Evolutionary conservation across 2,888 invertebrate genomes (phyloP).

Genomic region (Brachypterus glaber): DNA sequence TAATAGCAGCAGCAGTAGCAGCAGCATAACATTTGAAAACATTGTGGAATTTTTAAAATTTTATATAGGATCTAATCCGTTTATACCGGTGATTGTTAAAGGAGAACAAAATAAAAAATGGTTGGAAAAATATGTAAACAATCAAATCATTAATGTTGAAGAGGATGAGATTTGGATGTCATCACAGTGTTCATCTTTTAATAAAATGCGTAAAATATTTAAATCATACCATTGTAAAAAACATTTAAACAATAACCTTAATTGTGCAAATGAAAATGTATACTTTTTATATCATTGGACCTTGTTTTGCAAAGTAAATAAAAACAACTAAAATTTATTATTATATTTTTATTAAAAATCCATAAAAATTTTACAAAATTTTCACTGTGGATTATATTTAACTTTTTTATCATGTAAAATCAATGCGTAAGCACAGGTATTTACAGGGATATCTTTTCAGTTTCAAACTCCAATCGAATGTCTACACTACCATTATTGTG

Average conservation of each 20-base stretch:
- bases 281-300: no score
- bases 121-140: no score
- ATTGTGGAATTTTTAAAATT: neutral
- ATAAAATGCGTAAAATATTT: neutral
- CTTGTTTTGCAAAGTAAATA: no score
- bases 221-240: neutral
- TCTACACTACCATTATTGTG: no score
- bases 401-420: no score
- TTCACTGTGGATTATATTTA: no score
- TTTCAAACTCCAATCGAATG: no score
- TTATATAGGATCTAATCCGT: neutral
- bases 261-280: neutral
- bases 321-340: no score
- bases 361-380: no score
- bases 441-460: no score
- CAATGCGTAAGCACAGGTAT: no score
- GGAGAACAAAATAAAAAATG: neutral
- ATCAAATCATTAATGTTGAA: neutral
- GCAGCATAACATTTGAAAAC: neutral
- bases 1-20: neutral
- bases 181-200: neutral
- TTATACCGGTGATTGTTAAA: neutral
- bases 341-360: no score
- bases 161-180: neutral
- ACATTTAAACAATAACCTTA: neutral